phyloP scores from a whole-genome alignment of 2,797 vertebrate species.

The Uromys caudimaculatus region DNA sequence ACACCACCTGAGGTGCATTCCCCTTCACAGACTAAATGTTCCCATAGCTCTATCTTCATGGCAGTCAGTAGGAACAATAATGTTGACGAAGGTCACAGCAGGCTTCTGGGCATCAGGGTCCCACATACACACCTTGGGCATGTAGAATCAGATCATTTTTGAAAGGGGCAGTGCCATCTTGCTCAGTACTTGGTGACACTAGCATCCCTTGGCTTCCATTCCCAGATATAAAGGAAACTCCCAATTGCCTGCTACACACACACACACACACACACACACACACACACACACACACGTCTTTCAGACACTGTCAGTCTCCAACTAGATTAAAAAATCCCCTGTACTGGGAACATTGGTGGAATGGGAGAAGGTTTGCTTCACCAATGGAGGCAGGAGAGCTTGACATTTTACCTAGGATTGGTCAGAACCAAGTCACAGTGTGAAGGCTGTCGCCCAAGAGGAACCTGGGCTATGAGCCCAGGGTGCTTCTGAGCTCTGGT shows the following conservation, averaged over 20 bases:
- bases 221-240: not conserved
- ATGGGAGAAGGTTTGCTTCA: not conserved
- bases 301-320: not conserved
- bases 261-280: not conserved
- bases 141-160: fast-evolving
- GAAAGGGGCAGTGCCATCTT: fast-evolving
- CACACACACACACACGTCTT: not conserved
- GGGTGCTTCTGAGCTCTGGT: not conserved
- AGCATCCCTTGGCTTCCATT: not conserved
- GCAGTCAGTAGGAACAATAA: too few relatives aligned
- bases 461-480: not conserved
- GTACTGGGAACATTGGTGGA: not conserved
- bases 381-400: not conserved
- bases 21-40: not conserved
- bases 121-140: too few relatives aligned
- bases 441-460: not conserved
- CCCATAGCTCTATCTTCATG: not conserved
- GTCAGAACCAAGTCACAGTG: fast-evolving
- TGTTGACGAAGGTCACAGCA: not conserved
- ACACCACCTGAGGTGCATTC: not conserved
- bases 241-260: not conserved
- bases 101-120: fast-evolving
- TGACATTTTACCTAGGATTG: not conserved
- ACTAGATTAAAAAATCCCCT: not conserved
- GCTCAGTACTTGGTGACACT: fast-evolving